Base-by-base conservation (phyloP, 2,888 invertebrate genomes). In the Tipula confusa region DNA sequence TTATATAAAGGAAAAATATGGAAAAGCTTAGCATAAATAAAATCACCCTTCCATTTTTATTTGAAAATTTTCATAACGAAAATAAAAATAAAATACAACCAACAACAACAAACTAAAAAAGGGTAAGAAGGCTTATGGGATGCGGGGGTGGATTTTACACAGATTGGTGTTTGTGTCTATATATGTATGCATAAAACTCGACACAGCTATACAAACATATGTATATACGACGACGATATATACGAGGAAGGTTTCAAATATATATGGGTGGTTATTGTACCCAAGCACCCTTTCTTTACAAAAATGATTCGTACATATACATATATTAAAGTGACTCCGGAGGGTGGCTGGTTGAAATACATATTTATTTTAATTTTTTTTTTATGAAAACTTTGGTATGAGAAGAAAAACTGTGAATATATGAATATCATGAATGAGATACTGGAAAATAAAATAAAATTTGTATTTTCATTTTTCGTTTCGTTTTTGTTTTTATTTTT, bases 291-390 rank as follows among this genome's bases (percentile, higher is more conserved):
- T 64, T 64, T 64, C 64, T 64, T 64, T 64, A 24, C 9, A 36
- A 36, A 36, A 13, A n/a, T n/a, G 13, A 43, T 43, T n/a, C n/a
- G n/a, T 38, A 64, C 9, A 13, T 18, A 64, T 6, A 24, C 15
- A 15, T 15, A 43, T 4, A 43, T 15, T 1, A 33, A 33, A 43
- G 43, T 15, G 43, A 43, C 43, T 43, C 13, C 5, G 43, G 43
- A 64, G 64, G 64, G 64, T 64, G 64, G 24, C 64, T 64, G 64
- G 64, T 64, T 24, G 64, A 24, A 64, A 64, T 64, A n/a, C n/a
- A n/a, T n/a, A 64, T 64, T 64, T 64, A 64, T 64, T 64, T 64
- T 64, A 64, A 64, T 64, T 64, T 64, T 64, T 64, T 64, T 64
- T 64, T 64, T 24, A 6, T 64, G 2, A 64, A 64, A 64, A 64